Evolutionary conservation across 53 echinoderm and acorn worm species (phyloP), one percentile per base, ranked within the genome.

Genomic region (Holothuria leucospilota): DNA sequence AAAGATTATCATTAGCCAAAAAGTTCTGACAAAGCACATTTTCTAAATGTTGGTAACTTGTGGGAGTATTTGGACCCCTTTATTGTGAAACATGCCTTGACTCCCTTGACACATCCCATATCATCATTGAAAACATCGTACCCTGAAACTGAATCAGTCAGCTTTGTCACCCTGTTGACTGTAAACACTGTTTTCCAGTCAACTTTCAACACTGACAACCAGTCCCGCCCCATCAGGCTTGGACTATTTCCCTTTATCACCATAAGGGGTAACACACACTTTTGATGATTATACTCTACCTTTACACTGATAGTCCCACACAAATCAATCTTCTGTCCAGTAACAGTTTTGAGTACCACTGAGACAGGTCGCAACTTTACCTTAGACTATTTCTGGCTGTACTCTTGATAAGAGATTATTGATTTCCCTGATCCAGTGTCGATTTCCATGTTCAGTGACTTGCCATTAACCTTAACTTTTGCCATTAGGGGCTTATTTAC

Each of bases 191-290:
- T 49, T 27, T 82, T 61, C 92, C 92, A 93, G 49, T 90, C 73
- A 4, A 90, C 84, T 26, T 52, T 77, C 12, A 93, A 42, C 13
- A 18, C 34, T 13, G 69, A 20, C n/a, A 90, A 72, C 93, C 93
- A 90, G 59, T 89, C 86, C 53, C 92, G 84, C 2, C 92, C 89
- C 20, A 92, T 40, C 38, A 92, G 82, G 62, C 82, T 85, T 70
- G 92, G 88, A 62, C 86, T 87, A 46, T 77, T 49, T 20, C 2
- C 77, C 77, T 77, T 53, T 20, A 77, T 77, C 6, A 51, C 77
- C n/a, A 77, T 20, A 9, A 75, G 26, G 21, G 53, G 77, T 16
- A 77, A 49, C 20, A 51, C 51, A 51, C 56, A 51, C 8, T 51
- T 77, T 20, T 77, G 77, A 39, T 52, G 20, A n/a, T 77, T 77